Evolutionary conservation across 2,113 vertebrate species (phyloP), one percentile per base, ranked within the genome.

Genomic region (Emydocephalus ijimae): DNA sequence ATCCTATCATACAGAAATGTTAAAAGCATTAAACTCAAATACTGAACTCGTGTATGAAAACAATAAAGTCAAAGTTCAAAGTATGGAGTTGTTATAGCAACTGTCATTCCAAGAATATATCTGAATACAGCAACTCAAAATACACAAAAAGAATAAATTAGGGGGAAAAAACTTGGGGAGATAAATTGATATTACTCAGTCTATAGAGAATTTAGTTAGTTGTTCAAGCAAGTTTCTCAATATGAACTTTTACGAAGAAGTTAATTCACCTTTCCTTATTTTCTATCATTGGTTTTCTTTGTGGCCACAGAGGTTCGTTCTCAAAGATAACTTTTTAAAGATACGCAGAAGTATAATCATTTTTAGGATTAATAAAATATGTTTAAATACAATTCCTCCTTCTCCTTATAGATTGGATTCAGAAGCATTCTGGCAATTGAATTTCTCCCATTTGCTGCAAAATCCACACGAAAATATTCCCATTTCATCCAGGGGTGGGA

Each of bases 21-120:
- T 87, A 14, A 4, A 95, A 86, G n/a, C 64, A 59, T 50, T 59
- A 89, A 89, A 89, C 29, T 48, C 4, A 94, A 64, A 45, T 12
- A 89, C 89, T 92, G 94, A 91, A 50, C 23, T 45, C n/a, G 93
- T 85, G 69, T 14, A 0, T 4, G 0, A 93, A 95, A 97, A 74
- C 29, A 91, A 15, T 86, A 4, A 93, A 20, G 11, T n/a, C 94
- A 95, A 5, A 90, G 0, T 92, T 86, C 92, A 92, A 96, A 96
- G 88, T 90, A 94, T 93, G 48, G 2, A 92, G 92, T 95, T 95
- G 93, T 95, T 96, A 96, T 96, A 92, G 89, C 26, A 96, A 95
- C 92, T 90, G 54, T 2, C 39, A 95, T 94, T 92, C 48, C 2
- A 0, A 93, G 10, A 11, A 48, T 81, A 92, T 94, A 50, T 29